Base-by-base conservation (phyloP, 2,888 invertebrate species). In the Polydrusus pterygomalis region DNA sequence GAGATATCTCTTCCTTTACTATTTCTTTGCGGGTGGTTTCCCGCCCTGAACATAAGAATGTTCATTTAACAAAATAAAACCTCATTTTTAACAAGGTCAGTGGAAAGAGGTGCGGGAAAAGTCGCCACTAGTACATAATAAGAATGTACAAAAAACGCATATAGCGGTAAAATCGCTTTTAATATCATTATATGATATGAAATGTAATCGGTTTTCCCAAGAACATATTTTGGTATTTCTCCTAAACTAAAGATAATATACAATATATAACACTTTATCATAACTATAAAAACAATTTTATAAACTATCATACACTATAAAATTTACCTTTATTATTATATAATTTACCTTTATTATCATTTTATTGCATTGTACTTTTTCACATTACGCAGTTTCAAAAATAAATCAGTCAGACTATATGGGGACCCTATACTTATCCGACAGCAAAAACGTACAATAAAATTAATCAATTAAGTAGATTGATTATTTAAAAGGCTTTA, bases 301-400 rank as follows among this genome's bases (percentile, higher is more conserved):
- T 68, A 78, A 79, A 74, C 78, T 74, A 80, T 80, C 51, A 69
- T 77, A 76, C 78, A 78, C 65, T 76, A 78, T 73, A 80, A 71
- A 65, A 74, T 60, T 49, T 63, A 62, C 68, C 74, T 69, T 65
- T 56, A 64, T 38, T 69, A 68, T 68, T 71, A 67, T 74, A 77
- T 58, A 67, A 70, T 67, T 63, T 60, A 38, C 38, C 51, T 72
- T 56, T 56, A 40, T 72, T 62, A 56, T 67, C 38, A 64, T 65
- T 58, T 80, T 77, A 78, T 78, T 78, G 78, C 78, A 69, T 80
- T 81, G 81, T 79, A 81, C 80, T 80, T 67, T 25, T 69, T 74
- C 47, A 77, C 25, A 13, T 70, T 47, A 7, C 49, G 49, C 60
- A 40, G 20, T 62, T 68, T 49, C 30, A 45, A 62, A 51, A 34